phyloP scores from a whole-genome alignment of 2,888 invertebrate genomes.

The Latrodectus hesperus region DNA sequence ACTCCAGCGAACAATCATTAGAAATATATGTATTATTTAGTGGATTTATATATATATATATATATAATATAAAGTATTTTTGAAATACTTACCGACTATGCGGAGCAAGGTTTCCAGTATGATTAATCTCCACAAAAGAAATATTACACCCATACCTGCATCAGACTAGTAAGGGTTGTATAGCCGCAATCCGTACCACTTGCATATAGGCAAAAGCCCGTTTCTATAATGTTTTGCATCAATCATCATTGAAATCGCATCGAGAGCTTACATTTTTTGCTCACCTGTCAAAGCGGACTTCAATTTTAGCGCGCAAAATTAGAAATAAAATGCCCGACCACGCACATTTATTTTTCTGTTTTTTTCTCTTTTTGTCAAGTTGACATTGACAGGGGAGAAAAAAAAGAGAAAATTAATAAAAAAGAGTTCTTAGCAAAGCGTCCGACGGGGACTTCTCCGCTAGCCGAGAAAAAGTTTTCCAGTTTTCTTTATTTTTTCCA shows the following conservation, averaged over 20 bases:
- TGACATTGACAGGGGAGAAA: no score
- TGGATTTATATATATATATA: not conserved
- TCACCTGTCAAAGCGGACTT: not conserved
- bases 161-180: constrained; percentile 28
- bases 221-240: constrained; percentile 12
- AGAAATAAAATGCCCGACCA: not conserved
- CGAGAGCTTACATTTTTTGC: constrained; percentile 21
- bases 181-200: constrained; percentile 14
- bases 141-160: constrained; percentile 28
- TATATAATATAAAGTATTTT: not conserved
- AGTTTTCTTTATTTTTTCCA: constrained; percentile 4
- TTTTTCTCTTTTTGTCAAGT: no score
- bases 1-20: no score
- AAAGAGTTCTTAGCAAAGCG: no score
- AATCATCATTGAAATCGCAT: constrained; percentile 13
- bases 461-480: not conserved
- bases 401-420: no score
- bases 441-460: not conserved
- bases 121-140: constrained; percentile 49
- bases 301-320: not conserved
- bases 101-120: constrained; percentile 50
- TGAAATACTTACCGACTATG: constrained; percentile 52
- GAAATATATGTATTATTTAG: no score
- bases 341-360: not conserved
- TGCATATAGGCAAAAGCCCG: constrained; percentile 39